Percentiles rank a stretch among this genome's conserved stretches.
These are phyloP conservation scores for Germaria angustata DNA, from an alignment of 2,888 invertebrate genomes.

Conservation along the genomic window DNA sequence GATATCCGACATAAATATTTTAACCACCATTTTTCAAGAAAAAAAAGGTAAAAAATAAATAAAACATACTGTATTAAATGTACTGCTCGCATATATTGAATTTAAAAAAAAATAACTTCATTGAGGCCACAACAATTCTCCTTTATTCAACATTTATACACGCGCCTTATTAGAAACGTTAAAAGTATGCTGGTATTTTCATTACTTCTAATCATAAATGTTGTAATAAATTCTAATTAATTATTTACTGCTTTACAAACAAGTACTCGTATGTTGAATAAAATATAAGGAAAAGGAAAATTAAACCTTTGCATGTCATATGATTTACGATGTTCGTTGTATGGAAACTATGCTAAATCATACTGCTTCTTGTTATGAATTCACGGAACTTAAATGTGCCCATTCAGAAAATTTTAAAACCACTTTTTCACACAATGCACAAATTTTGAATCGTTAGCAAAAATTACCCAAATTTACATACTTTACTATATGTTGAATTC, in stretches of 20 bases:
- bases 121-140: background rate
- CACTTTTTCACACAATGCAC: background rate
- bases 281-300: conserved; percentile 13
- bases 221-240: conserved; percentile 32
- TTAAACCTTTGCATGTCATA: conserved; percentile 38
- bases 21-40: no score
- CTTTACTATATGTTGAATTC: background rate
- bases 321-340: conserved; percentile 51
- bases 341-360: conserved; percentile 40
- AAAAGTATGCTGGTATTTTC: background rate
- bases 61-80: no score
- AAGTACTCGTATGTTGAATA: background rate
- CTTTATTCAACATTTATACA: background rate
- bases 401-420: background rate
- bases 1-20: no score
- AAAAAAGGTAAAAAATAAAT: no score
- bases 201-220: conserved; percentile 23
- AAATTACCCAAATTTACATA: conserved; percentile 37
- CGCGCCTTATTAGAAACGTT: background rate
- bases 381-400: conserved; percentile 8
- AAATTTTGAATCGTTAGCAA: conserved; percentile 27
- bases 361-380: conserved; percentile 21
- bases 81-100: no score
- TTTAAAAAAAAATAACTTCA: no score
- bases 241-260: conserved; percentile 1